Conservation (phyloP, 2,888 invertebrate species). For the Caenorhabditis uteleia region DNA sequence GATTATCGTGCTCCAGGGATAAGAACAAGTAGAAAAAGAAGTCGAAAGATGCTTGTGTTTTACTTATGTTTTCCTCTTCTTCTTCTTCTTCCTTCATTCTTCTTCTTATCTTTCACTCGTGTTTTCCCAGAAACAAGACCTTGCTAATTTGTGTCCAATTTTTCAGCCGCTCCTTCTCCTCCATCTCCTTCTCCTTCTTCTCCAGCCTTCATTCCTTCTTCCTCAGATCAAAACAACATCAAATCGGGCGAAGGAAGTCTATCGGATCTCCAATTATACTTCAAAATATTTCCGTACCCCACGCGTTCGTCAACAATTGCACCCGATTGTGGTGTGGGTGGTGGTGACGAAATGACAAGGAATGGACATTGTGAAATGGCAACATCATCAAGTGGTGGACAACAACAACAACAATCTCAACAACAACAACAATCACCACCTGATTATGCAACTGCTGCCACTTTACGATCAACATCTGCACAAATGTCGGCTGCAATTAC, state of each 20-base stretch:
- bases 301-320: slow-evolving; percentile 11
- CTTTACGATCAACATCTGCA: slow-evolving; percentile 61
- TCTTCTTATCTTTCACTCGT: not conserved
- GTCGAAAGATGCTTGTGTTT: too few relatives aligned
- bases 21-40: too few relatives aligned
- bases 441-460: slow-evolving; percentile 52
- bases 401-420: too few relatives aligned
- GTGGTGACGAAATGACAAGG: not conserved
- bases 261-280: not conserved
- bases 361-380: slow-evolving; percentile 8
- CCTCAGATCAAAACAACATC: too few relatives aligned
- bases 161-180: not conserved
- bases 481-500: slow-evolving; percentile 61
- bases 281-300: slow-evolving; percentile 24
- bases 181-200: not conserved
- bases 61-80: not conserved
- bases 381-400: slow-evolving; percentile 26
- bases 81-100: slow-evolving; percentile 2
- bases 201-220: not conserved
- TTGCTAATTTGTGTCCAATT: slow-evolving; percentile 1
- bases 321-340: slow-evolving; percentile 9
- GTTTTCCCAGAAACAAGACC: not conserved
- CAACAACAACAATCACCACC: slow-evolving; percentile 41
- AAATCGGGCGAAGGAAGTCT: too few relatives aligned
- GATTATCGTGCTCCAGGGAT: too few relatives aligned